Percentiles rank a stretch among this genome's conserved stretches.
Evolutionary conservation across 2,888 invertebrate species (phyloP).

Genomic region (Temnothorax unifasciatus): DNA sequence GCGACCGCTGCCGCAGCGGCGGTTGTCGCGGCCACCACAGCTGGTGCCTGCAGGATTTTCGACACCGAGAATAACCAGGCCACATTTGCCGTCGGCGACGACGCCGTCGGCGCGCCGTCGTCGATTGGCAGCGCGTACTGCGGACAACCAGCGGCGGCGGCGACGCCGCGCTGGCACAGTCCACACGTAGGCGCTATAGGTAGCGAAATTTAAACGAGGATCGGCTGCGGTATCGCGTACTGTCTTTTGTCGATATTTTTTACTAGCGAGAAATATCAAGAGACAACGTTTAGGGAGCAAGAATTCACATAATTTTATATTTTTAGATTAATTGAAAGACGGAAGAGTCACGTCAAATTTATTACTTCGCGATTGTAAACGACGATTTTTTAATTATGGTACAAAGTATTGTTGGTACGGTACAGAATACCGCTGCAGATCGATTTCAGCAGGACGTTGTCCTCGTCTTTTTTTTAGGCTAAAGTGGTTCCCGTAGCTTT

Average conservation of each 20-base stretch:
- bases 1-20: constrained; percentile 41
- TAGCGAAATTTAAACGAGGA: constrained; percentile 82
- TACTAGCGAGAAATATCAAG: neutral
- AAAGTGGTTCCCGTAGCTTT: constrained; percentile 45
- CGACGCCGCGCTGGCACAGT: constrained; percentile 83
- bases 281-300: neutral
- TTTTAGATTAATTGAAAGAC: neutral
- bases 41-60: constrained; percentile 53
- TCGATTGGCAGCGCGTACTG: constrained; percentile 63
- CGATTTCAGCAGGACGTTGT: constrained; percentile 24
- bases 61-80: constrained; percentile 62
- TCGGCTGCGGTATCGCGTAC: constrained; percentile 21
- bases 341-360: neutral
- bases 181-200: constrained; percentile 83
- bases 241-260: neutral
- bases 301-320: constrained; percentile 24
- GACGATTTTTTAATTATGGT: neutral
- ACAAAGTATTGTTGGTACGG: constrained; percentile 3
- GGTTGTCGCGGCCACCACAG: constrained; percentile 47
- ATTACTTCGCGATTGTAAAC: neutral
- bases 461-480: constrained; percentile 44
- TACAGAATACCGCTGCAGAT: constrained; percentile 18
- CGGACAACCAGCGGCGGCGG: constrained; percentile 59
- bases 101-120: constrained; percentile 55
- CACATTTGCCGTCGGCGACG: constrained; percentile 64